Evolutionary conservation across 53 echinoderm and acorn worm species (phyloP), one percentile per base, ranked within the genome.

Genomic region (Astropecten irregularis): DNA sequence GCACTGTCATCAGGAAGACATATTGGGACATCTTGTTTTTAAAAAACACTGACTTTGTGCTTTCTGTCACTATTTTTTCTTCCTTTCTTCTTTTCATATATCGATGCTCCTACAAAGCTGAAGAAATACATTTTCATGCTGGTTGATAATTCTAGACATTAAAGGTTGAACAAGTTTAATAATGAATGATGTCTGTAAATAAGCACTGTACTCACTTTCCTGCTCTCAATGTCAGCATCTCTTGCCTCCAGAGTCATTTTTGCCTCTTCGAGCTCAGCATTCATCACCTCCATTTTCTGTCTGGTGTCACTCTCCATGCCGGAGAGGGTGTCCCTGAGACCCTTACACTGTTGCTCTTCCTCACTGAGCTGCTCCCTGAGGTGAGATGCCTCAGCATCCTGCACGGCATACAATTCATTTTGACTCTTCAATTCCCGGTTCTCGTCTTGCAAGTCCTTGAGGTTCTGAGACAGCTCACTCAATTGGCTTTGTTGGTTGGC

Each of bases 181-280:
- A n/a, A n/a, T n/a, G n/a, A n/a, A n/a, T n/a, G n/a, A n/a, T n/a
- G n/a, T n/a, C n/a, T n/a, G n/a, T 42, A 42, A 8, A 42, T 9
- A 16, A 10, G 42, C 30, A 10, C 9, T 3, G 14, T 4, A 50
- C 46, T 74, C 63, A 93, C 93, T 87, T 93, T 90, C 29, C 25
- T 68, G 50, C 87, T 90, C 56, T 86, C 90, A 66, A 40, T 64
- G 7, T 76, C 74, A 31, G 54, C 34, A 54, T 67, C 88, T 18
- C 42, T 29, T 31, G 72, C 49, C 34, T 60, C 52, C n/a, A 89
- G 49, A 21, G 21, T 74, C 74, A 56, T 74, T 56, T 56, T 74
- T 51, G 68, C 81, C 16, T 89, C 85, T 9, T 85, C 85, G 33
- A 85, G 49, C 11, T 77, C 77, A 27, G 44, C 51, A 1, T 34